A percentile compares a stretch with the other conserved stretches of the same genome.
phyloP scores from a whole-genome alignment of 2,888 invertebrate genomes.

The Clitarchus hookeri region DNA sequence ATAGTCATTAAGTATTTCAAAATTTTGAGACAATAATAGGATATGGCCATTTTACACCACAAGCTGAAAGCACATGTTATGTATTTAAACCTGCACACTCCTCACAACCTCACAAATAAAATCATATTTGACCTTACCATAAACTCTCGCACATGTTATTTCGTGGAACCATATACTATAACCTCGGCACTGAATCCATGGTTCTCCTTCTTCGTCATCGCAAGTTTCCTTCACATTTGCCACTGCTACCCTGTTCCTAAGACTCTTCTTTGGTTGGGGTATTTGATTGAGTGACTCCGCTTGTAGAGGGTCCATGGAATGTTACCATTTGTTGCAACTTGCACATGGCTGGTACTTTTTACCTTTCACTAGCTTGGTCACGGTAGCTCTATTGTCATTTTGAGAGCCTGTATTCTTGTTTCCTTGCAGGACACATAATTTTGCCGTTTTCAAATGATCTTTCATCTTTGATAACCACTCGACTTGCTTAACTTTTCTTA shows the following conservation, averaged over 20 bases:
- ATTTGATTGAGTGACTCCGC: not conserved
- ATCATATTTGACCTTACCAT: not conserved
- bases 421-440: not conserved
- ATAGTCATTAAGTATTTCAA: not conserved
- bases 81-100: too few relatives aligned
- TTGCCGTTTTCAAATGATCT: not conserved
- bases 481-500: not conserved
- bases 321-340: not conserved
- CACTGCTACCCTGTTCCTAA: constrained; percentile 15
- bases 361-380: not conserved
- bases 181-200: not conserved
- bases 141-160: not conserved
- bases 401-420: not conserved
- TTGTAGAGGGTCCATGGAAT: constrained; percentile 16
- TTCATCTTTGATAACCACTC: not conserved
- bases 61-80: not conserved
- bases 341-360: not conserved
- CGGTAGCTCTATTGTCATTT: not conserved
- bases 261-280: not conserved
- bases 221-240: not conserved
- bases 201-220: not conserved
- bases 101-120: too few relatives aligned
- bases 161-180: not conserved
- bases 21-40: too few relatives aligned
- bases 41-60: not conserved